Base-by-base conservation (phyloP, 30 jellyfish, hydroid and myxozoan genomes). In the Cassiopea xamachana region DNA sequence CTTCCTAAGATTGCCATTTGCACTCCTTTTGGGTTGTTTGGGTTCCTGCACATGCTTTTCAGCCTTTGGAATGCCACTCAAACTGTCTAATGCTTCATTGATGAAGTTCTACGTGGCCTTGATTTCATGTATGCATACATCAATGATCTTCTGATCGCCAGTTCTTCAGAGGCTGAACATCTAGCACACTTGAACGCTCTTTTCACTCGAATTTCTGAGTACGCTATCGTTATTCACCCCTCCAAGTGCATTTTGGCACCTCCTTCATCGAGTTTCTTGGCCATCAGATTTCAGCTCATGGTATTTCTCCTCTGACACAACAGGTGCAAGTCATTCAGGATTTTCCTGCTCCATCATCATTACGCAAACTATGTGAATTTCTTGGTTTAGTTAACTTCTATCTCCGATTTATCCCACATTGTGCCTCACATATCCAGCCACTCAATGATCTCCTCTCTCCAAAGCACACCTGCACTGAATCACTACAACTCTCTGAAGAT, bases 21-120 rank as follows among this genome's bases (percentile, higher is more conserved):
- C 58, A 74, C 70, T 74, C 58, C 58, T 44, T 74, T 74, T 16
- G 68, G 83, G 6, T 67, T 82, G 15, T 82, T 82, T 51, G 83
- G 64, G 50, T 82, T 82, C 46, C 49, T 46, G 39, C 69, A 71
- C 13, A 82, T 82, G 83, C 69, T 83, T n/a, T 62, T 82, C 45
- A 83, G 91, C 6, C 91, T 82, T 16, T 39, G 73, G 16, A 82
- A 82, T 50, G 91, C 91, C 1, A 83, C 91, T 51, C 91, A 84
- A 59, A 69, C 86, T 9, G 14, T 84, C 44, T 78, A 70, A 45
- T 50, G 92, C 1, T 84, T 84, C 77, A 84, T 84, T 46, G 83
- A 69, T 64, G 72, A 72, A 51, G 92, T 71, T 17, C 80, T 84
- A 8, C 78, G 86, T 14, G 67, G 86, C 44, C 68, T 84, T 17